Evolutionary conservation across 2,113 vertebrate genomes (phyloP).

Genomic region (Diphyllodes magnificus): DNA sequence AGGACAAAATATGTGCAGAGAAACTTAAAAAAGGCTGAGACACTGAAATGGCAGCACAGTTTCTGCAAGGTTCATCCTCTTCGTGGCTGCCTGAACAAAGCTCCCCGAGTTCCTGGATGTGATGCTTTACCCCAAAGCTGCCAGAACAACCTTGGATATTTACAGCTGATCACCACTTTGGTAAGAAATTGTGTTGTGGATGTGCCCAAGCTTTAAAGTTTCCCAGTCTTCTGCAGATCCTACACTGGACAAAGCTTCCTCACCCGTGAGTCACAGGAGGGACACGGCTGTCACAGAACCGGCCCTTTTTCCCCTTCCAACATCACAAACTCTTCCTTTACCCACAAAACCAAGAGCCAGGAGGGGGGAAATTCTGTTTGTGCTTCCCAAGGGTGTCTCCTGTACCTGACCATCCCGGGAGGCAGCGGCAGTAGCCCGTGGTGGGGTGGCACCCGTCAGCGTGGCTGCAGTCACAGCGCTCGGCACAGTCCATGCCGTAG

Average conservation of each 20-base stretch:
- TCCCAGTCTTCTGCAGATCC: neutral
- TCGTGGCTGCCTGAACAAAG: neutral
- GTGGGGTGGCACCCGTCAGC: constrained; percentile 91
- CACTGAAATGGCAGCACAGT: neutral
- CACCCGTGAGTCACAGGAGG: neutral
- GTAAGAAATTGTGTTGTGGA: neutral
- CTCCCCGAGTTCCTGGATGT: neutral
- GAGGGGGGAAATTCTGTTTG: neutral
- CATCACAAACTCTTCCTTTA: neutral
- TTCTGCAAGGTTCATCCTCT: neutral
- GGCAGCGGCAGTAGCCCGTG: constrained; percentile 91
- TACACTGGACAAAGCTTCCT: neutral
- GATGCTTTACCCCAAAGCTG: neutral
- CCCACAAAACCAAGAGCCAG: neutral
- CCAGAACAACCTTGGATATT: neutral
- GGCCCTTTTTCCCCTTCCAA: neutral
- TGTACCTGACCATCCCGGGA: constrained; percentile 94
- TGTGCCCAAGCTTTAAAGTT: neutral
- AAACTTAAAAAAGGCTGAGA: neutral
- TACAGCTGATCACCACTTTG: neutral
- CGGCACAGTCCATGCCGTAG: constrained; percentile 87
- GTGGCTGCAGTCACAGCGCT: constrained; percentile 94
- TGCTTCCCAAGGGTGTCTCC: neutral
- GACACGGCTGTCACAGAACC: neutral
- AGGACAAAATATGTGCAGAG: neutral